Evolutionary conservation across 2,888 invertebrate genomes (phyloP), one percentile per base, ranked within the genome.

Genomic region (Caenorhabditis auriculariae): DNA sequence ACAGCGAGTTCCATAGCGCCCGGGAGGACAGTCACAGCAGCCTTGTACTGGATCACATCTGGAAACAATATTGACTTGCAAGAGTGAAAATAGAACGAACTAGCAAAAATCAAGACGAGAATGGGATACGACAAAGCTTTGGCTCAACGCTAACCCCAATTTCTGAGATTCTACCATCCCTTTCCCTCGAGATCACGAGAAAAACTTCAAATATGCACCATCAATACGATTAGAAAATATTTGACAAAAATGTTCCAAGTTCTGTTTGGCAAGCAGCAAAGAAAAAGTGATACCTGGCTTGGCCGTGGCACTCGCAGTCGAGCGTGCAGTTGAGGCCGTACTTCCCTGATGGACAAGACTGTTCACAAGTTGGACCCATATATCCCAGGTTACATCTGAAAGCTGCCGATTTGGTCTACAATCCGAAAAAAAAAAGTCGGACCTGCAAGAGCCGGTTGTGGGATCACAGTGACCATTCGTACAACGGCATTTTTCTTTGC

Each of bases 231-330:
- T 41, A 15, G 42, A 41, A 15, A 41, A 15, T 41, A 9, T 15
- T 41, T 41, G 15, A 41, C 15, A 41, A 19, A 17, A 41, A 9
- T 9, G n/a, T n/a, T n/a, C n/a, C n/a, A n/a, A n/a, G n/a, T n/a
- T n/a, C n/a, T n/a, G n/a, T n/a, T 15, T 45, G 7, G 45, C 24
- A 17, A 9, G 39, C 23, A 12, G 1, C 15, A 27, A 1, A n/a
- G 12, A 26, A 35, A 27, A 39, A 9, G 27, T 6, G 9, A 24
- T 5, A 60, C 46, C 59, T 50, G 7, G 73, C 71, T 12, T 73
- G 69, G n/a, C 77, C 78, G 35, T 78, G 87, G 82, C 93, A 93
- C 72, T 88, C 87, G 82, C 93, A 93, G 65, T 85, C 78, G 32
- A 81, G 53, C 2, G 71, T 68, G 60, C 82, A 83, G 42, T 81